Conservation (phyloP, 2,797 vertebrate genomes). For the Falco peregrinus region DNA sequence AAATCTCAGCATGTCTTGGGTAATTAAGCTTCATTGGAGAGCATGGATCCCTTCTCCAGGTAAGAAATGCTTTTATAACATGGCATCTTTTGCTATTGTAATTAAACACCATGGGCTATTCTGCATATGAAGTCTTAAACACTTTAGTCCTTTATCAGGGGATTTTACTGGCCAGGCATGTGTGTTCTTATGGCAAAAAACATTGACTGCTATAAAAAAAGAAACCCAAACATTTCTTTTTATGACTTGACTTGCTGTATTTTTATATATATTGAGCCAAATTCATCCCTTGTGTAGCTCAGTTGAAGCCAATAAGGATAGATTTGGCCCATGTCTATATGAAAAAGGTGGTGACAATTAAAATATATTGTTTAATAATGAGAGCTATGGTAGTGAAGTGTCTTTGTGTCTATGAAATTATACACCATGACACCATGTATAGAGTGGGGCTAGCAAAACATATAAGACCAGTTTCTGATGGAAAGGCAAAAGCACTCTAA, state of each 20-base stretch:
- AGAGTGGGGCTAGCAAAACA: conserved; percentile 46
- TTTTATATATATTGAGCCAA: conserved; percentile 64
- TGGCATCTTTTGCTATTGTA: conserved; percentile 56
- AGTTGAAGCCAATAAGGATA: conserved; percentile 46
- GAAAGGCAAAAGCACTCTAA: conserved; percentile 31
- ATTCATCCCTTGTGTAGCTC: conserved; percentile 62
- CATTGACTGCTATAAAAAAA: conserved; percentile 56
- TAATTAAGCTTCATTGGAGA: conserved; percentile 60
- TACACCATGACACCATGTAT: conserved; percentile 39
- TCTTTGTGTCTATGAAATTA: conserved; percentile 68
- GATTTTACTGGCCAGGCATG: conserved; percentile 65
- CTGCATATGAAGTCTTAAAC: conserved; percentile 62
- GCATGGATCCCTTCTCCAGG: conserved; percentile 60
- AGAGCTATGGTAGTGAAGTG: conserved; percentile 58
- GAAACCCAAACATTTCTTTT: conserved; percentile 71
- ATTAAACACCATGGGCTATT: conserved; percentile 60
- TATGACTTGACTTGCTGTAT: conserved; percentile 57
- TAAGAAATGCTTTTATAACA: conserved; percentile 55
- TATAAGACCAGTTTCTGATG: conserved; percentile 28
- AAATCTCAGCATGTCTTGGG: conserved; percentile 41
- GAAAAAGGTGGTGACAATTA: conserved; percentile 71
- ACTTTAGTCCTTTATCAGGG: conserved; percentile 51
- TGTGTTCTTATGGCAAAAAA: conserved; percentile 39
- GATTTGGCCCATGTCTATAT: conserved; percentile 52
- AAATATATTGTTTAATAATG: conserved; percentile 73